These are phyloP conservation scores for Sebastes schlegelii DNA, from an alignment of 2,113 vertebrate genomes.

Conservation along the genomic window DNA sequence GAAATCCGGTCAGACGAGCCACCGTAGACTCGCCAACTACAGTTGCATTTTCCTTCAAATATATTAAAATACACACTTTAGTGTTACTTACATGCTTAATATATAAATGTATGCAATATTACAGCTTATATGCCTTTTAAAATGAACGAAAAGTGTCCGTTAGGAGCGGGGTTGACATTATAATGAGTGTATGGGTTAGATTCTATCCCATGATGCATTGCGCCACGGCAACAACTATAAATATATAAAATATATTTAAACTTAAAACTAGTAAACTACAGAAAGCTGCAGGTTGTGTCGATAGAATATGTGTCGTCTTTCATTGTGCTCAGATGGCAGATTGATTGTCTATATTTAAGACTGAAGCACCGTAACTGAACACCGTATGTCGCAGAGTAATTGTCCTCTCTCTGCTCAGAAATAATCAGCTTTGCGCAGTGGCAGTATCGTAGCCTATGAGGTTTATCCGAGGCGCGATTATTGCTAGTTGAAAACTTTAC, in stretches of 20 bases:
- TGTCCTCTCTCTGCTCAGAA: fast-evolving
- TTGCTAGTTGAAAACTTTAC: constrained; percentile 80
- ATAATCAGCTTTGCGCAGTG: constrained; percentile 68
- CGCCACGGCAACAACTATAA: not conserved
- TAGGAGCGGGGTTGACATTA: not conserved
- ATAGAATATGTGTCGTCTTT: fast-evolving
- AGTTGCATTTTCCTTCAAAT: fast-evolving
- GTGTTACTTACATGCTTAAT: fast-evolving
- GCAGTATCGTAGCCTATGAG: constrained; percentile 79
- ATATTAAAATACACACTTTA: fast-evolving
- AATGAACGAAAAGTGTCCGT: not conserved
- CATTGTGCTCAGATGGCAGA: fast-evolving
- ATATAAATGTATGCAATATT: fast-evolving
- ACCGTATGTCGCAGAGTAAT: not conserved
- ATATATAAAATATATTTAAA: not conserved
- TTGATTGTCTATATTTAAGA: fast-evolving
- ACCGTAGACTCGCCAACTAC: not conserved
- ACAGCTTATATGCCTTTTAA: fast-evolving
- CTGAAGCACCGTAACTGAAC: not conserved
- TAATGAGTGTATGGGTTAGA: fast-evolving
- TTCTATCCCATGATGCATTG: constrained; percentile 56
- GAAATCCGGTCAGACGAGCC: not conserved
- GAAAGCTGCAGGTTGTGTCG: fast-evolving
- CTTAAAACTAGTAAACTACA: not conserved
- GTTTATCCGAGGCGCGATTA: constrained; percentile 78